These are phyloP conservation scores for Macaca nemestrina DNA, from an alignment of 2,113 vertebrate genomes.

Conservation along the genomic window DNA sequence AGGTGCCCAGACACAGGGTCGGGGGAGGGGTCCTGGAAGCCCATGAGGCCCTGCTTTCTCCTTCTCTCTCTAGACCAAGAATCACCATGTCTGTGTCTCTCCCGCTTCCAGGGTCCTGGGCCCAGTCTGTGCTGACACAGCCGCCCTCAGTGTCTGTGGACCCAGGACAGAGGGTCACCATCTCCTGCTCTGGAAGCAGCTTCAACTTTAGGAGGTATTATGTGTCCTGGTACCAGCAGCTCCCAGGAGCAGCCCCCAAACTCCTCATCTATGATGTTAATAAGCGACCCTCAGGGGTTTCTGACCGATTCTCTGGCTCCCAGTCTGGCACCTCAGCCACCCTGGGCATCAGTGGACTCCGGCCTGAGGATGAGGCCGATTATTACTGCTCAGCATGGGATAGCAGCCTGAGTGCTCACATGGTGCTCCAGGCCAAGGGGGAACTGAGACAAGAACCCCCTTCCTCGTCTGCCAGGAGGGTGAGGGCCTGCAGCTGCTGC, in stretches of 20 bases:
- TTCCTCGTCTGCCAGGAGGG: background rate
- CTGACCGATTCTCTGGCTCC: background rate
- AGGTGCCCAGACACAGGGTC: fast-evolving
- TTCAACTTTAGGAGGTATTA: fast-evolving
- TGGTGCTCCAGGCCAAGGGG: background rate
- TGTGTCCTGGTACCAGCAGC: background rate
- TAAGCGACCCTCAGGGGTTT: background rate
- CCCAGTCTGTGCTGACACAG: background rate
- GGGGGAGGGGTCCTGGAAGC: background rate
- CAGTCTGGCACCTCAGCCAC: fast-evolving
- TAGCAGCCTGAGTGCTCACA: fast-evolving
- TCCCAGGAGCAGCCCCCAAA: background rate
- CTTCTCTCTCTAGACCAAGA: background rate
- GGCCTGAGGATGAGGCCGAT: background rate
- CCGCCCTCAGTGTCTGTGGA: fast-evolving
- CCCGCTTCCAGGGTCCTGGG: background rate
- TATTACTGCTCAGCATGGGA: background rate
- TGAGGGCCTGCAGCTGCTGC: background rate
- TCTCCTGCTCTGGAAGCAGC: background rate
- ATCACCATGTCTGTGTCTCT: background rate
- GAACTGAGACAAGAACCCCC: background rate
- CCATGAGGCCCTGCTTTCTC: fast-evolving
- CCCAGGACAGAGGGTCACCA: background rate
- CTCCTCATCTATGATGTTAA: background rate
- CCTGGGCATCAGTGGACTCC: background rate